A percentile compares a stretch with the other conserved stretches of the same genome.
Conservation (phyloP, 2,888 invertebrate species). For the Clunio marinus region DNA sequence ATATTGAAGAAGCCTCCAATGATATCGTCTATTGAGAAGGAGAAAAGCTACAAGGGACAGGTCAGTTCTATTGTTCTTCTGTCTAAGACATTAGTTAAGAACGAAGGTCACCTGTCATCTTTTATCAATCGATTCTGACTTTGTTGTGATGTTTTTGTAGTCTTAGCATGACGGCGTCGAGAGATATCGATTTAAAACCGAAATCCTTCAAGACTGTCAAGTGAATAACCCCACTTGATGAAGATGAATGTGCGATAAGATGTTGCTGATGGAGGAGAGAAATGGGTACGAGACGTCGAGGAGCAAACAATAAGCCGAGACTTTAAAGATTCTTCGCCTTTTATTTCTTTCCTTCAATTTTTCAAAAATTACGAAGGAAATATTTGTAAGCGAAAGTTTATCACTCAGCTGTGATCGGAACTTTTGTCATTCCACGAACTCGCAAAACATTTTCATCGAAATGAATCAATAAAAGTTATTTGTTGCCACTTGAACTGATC, state of each 20-base stretch:
- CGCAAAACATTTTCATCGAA: neutral
- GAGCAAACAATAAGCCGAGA: too few relatives aligned
- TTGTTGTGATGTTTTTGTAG: neutral
- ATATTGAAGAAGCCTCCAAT: too few relatives aligned
- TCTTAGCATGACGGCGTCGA: neutral
- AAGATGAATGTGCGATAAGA: constrained; percentile 23
- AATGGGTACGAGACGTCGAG: neutral
- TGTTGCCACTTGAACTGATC: constrained; percentile 8
- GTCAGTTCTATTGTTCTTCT: constrained; percentile 12
- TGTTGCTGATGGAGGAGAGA: neutral
- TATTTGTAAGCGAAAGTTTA: neutral
- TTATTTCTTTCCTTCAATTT: too few relatives aligned
- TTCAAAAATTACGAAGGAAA: neutral
- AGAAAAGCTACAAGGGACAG: neutral
- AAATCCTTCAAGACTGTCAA: constrained; percentile 24
- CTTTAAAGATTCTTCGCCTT: neutral
- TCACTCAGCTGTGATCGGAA: neutral
- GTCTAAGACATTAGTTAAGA: neutral
- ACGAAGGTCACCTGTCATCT: constrained; percentile 22
- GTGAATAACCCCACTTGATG: constrained; percentile 18
- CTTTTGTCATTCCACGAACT: neutral
- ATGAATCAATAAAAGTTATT: constrained; percentile 4
- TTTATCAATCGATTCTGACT: constrained; percentile 15
- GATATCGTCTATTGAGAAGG: too few relatives aligned
- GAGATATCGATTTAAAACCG: constrained; percentile 6